A percentile compares a stretch with the other conserved stretches of the same genome.
Evolutionary conservation across 2,888 invertebrate genomes (phyloP).

Genomic region (Microctonus brassicae): DNA sequence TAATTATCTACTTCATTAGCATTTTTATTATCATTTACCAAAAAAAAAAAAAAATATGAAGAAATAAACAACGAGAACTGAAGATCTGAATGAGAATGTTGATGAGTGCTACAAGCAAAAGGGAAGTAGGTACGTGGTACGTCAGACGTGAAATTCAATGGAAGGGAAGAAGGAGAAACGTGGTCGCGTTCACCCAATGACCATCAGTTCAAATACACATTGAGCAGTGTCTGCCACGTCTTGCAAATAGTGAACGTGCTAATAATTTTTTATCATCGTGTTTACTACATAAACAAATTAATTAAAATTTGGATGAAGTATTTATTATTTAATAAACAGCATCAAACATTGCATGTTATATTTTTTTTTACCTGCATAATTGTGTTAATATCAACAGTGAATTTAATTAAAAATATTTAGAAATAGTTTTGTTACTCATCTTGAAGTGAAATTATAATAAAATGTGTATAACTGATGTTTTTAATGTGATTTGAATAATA

Average conservation of each 20-base stretch:
- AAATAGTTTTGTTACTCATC: too few species aligned
- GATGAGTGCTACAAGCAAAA: not conserved
- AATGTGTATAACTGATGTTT: too few species aligned
- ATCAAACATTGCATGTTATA: too few species aligned
- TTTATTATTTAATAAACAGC: not conserved
- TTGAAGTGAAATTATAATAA: too few species aligned
- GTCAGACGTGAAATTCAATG: constrained; percentile 1
- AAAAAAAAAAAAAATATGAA: not conserved
- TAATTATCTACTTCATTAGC: not conserved
- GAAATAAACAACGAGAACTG: too few species aligned
- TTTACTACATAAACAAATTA: not conserved
- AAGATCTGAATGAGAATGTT: not conserved
- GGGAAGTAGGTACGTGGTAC: not conserved
- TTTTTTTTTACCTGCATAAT: too few species aligned
- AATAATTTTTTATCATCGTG: not conserved
- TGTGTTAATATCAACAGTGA: too few species aligned
- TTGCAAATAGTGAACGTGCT: not conserved
- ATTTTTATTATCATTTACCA: not conserved
- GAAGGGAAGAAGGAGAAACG: not conserved
- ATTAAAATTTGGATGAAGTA: not conserved
- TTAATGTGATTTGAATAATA: too few species aligned
- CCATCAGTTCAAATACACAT: not conserved
- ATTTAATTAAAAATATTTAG: too few species aligned
- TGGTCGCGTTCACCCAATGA: not conserved
- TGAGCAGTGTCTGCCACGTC: not conserved